Conservation (phyloP, 92 coral and sea anemone species). For the Virgularia gustaviana region DNA sequence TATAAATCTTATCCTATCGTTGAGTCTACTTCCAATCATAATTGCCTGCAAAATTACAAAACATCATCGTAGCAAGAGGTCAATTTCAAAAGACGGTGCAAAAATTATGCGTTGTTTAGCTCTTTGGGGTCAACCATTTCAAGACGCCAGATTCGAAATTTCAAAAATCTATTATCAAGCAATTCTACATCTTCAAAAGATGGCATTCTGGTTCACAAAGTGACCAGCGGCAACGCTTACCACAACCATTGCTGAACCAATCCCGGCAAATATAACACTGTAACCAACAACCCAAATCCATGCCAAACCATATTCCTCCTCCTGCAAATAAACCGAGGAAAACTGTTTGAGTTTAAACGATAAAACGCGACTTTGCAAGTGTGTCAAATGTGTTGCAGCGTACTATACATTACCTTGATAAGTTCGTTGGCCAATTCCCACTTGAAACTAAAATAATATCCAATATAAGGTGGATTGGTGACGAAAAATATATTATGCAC, state of each 20-base stretch:
- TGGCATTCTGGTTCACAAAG: background rate
- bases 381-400: background rate
- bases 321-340: slow-evolving; percentile 39
- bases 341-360: background rate
- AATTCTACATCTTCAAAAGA: background rate
- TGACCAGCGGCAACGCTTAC: slow-evolving; percentile 36
- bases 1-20: too few relatives aligned
- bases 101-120: too few relatives aligned
- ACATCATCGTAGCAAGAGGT: too few relatives aligned
- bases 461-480: background rate
- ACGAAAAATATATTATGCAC: too few relatives aligned
- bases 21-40: too few relatives aligned
- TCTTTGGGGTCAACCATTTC: too few relatives aligned
- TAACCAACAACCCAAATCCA: slow-evolving; percentile 98
- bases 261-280: slow-evolving; percentile 80
- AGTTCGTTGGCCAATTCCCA: slow-evolving; percentile 91
- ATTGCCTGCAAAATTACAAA: too few relatives aligned
- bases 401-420: slow-evolving; percentile 57
- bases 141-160: too few relatives aligned
- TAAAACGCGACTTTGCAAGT: background rate
- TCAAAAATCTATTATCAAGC: too few relatives aligned
- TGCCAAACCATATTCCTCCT: slow-evolving; percentile 76
- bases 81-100: too few relatives aligned
- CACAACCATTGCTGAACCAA: slow-evolving; percentile 88
- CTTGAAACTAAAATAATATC: slow-evolving; percentile 55